Conservation (phyloP, 2,888 invertebrate genomes). For the Epistrophe eligans region DNA sequence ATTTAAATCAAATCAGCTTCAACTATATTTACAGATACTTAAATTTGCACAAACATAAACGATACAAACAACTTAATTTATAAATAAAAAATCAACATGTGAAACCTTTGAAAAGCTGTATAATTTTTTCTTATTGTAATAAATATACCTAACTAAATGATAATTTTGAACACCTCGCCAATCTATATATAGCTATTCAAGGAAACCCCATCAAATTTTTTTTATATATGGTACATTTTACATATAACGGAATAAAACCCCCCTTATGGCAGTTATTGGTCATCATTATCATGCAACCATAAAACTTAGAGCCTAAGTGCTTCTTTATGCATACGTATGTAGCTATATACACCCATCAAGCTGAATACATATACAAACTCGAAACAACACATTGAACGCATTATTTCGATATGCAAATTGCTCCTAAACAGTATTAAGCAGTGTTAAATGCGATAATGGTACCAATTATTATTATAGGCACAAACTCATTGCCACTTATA, state of each 20-base stretch:
- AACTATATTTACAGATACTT: background rate
- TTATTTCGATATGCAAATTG: constrained; percentile 82
- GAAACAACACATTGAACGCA: constrained; percentile 76
- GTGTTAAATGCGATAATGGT: constrained; percentile 80
- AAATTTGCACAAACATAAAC: constrained; percentile 8
- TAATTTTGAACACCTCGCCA: constrained; percentile 22
- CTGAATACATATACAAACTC: background rate
- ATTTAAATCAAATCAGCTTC: background rate
- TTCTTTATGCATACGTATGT: background rate
- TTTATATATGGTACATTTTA: too few relatives aligned
- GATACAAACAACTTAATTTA: constrained; percentile 25
- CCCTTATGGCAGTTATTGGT: constrained; percentile 7
- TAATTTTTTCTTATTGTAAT: background rate
- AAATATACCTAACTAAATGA: constrained; percentile 5
- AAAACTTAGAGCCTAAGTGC: constrained; percentile 27
- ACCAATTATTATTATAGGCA: constrained; percentile 73
- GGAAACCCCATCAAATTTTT: constrained; percentile 15
- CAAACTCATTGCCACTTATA: constrained; percentile 58
- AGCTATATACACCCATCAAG: too few relatives aligned
- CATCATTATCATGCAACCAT: constrained; percentile 22
- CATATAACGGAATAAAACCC: background rate
- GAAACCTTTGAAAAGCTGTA: constrained; percentile 11
- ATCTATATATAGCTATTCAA: background rate
- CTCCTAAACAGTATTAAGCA: constrained; percentile 82
- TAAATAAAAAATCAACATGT: background rate